Base-by-base conservation (phyloP, 2,113 vertebrate species). In the Corydoras sp. region DNA sequence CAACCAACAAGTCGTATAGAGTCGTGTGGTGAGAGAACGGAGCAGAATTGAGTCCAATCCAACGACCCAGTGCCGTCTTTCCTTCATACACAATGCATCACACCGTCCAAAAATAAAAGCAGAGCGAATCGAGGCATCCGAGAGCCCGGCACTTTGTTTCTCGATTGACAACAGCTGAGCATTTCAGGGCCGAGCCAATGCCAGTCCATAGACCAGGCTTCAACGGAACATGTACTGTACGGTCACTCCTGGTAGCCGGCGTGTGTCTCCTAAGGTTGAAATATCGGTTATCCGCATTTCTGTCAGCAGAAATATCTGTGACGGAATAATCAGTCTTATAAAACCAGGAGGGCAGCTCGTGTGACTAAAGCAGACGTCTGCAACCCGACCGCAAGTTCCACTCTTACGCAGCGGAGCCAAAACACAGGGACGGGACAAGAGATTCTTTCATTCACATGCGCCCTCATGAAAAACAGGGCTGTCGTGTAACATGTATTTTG, bases 151-250 rank as follows among this genome's bases (percentile, higher is more conserved):
- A n/a, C 50, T 24, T 62, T 69, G 69, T 8, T 35, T 24, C 72
- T 60, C n/a, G 13, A 35, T 58, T 32, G 61, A 58, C 70, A 73
- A 77, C 65, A 77, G 61, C 71, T 73, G 65, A 77, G 64, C 15
- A 62, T 72, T 58, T 74, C 56, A 30, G 58, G 67, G 51, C 2
- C n/a, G 50, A 54, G 32, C 56, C 31, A 24, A 51, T 68, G 72
- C 64, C 72, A 73, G 15, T n/a, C 3, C 18, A 54, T 10, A 24
- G 14, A 59, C 64, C 71, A 59, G 24, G 30, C 18, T 30, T 12
- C 0, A 12, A 32, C 43, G 18, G 35, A 7, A 14, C 35, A 43
- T 43, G 35, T 43, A 58, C 53, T 43, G 54, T 51, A 24, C 48
- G 13, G 63, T 29, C 35, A 35, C 11, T 24, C 2, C 35, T 43